Evolutionary conservation across 2,888 invertebrate species (phyloP), one percentile per base, ranked within the genome.

Genomic region (Apodemia hepburni): DNA sequence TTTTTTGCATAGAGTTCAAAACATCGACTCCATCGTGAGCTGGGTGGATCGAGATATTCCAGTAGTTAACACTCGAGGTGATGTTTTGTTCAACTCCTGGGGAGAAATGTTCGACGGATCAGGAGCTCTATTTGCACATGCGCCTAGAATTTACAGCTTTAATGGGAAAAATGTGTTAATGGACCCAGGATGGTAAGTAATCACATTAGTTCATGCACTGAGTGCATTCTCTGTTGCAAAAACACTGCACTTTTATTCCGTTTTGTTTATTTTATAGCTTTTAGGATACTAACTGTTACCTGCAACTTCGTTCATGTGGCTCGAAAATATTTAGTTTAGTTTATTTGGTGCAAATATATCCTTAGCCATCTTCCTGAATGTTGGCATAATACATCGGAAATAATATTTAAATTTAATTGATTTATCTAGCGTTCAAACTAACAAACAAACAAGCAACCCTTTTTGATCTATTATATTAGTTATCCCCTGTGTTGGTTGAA

Each of bases 31-130:
- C 42, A 97, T 99, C 75, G 98, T 99, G 54, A 95, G 97, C 76
- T 94, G 95, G 79, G 94, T 94, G 61, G 98, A 98, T 80, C 94
- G 97, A 65, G 96, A 97, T 76, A 93, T 98, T 63, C 98, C 98
- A 6, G 97, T 99, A 35, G 97, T 97, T 61, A 98, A 98, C 80
- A 94, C 95, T 2, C 88, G 97, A 90, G 97, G 97, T 58, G 98
- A 99, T 77, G 95, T 98, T n/a, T 93, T 99, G 17, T 99, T 98
- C 87, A 96, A 97, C 82, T 97, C 98, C 0, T 99, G 98, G 98
- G 95, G 95, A 64, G 97, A 97, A 72, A 95, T 99, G 92, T 98
- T 99, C 80, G 96, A 94, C 66, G 97, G 97, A 7, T 95, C 96
- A 62, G 97, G 97, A 12, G 98, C 96, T 7, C 93, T 96, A 71